Conservation (phyloP, 2,888 invertebrate species). For the Melieria picta region DNA sequence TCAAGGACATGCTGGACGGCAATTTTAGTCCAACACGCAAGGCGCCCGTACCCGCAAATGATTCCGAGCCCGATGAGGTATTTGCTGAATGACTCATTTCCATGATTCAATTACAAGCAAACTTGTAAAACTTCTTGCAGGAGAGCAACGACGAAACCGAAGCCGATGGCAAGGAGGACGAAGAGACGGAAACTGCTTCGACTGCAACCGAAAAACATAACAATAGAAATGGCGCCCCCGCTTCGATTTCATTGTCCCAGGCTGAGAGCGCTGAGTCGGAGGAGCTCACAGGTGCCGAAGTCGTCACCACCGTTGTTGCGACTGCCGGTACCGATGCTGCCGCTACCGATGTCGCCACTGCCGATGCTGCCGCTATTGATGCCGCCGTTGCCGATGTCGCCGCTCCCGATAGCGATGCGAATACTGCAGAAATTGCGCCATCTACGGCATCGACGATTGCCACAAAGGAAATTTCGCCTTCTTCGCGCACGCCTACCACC, state of each 20-base stretch:
- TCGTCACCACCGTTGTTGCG: too few species aligned
- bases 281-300: too few species aligned
- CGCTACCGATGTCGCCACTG: too few species aligned
- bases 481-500: conserved; percentile 49
- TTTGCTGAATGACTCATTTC: neutral
- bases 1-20: conserved; percentile 60
- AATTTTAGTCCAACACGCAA: conserved; percentile 51
- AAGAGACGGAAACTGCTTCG: conserved; percentile 10
- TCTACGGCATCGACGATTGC: conserved; percentile 9
- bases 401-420: neutral
- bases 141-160: conserved; percentile 41
- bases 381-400: too few species aligned
- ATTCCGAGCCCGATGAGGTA: conserved; percentile 52
- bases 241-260: too few species aligned
- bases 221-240: conserved; percentile 1
- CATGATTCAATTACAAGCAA: neutral
- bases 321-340: too few species aligned
- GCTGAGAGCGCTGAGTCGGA: too few species aligned
- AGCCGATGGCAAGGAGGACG: conserved; percentile 38
- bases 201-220: conserved; percentile 7
- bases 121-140: neutral
- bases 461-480: conserved; percentile 32
- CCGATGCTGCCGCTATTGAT: too few species aligned
- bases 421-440: conserved; percentile 2
- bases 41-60: conserved; percentile 34